Percentiles rank a stretch among this genome's conserved stretches.
These are phyloP conservation scores for Camponotus vicinus DNA, from an alignment of 1,140 invertebrate genomes.

Conservation along the genomic window DNA sequence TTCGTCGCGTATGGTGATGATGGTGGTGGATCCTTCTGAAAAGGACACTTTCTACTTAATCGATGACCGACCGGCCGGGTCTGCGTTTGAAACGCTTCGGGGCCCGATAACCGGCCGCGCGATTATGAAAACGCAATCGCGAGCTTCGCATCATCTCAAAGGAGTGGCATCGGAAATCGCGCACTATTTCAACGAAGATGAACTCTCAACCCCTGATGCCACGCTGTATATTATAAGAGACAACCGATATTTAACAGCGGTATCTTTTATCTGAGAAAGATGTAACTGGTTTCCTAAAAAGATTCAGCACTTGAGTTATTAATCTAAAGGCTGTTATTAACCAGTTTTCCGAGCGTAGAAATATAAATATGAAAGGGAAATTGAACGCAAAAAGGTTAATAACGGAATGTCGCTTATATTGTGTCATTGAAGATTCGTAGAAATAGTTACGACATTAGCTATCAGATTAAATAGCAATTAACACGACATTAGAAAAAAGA, in stretches of 20 bases:
- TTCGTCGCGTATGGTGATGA: background rate
- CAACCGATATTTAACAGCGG: background rate
- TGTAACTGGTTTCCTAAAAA: slow-evolving; percentile 22
- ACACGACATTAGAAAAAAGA: background rate
- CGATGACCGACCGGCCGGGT: background rate
- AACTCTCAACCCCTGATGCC: slow-evolving; percentile 48
- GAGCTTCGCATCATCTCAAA: background rate
- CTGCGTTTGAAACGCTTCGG: slow-evolving; percentile 44
- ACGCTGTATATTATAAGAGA: slow-evolving; percentile 1
- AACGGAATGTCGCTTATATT: background rate
- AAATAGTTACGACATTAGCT: background rate
- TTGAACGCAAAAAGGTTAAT: background rate
- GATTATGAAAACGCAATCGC: slow-evolving; percentile 26
- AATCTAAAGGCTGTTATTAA: background rate
- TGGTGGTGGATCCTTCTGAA: slow-evolving; percentile 36
- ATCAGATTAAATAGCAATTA: background rate
- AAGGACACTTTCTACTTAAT: slow-evolving; percentile 67
- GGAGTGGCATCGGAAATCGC: background rate
- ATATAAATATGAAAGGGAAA: background rate
- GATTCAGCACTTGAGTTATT: background rate
- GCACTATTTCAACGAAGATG: slow-evolving; percentile 12
- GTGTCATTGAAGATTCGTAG: slow-evolving; percentile 2
- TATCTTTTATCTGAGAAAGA: slow-evolving; percentile 24
- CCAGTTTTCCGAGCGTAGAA: background rate
- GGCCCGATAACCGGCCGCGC: slow-evolving; percentile 44